phyloP scores from a whole-genome alignment of 2,113 vertebrate genomes.

The Okapia johnstoni region DNA sequence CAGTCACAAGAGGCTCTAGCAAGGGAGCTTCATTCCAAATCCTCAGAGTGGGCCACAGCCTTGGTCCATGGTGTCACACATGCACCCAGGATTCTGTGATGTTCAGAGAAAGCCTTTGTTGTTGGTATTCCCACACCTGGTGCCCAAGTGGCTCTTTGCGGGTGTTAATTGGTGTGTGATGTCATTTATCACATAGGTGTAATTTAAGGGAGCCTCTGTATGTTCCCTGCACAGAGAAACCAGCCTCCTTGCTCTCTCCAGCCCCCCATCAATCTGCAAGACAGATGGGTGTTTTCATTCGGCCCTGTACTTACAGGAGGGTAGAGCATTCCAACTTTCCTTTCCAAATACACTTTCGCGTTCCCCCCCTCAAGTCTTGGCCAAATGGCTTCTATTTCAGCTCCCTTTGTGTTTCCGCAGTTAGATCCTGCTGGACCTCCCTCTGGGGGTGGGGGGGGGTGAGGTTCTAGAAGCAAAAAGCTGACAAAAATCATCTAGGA shows the following conservation, averaged over 20 bases:
- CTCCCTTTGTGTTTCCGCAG: neutral
- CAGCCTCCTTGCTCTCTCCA: neutral
- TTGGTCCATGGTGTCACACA: accelerated
- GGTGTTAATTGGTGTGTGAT: neutral
- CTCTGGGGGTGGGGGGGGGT: neutral
- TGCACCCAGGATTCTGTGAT: accelerated
- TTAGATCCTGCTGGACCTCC: neutral
- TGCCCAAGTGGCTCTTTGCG: neutral
- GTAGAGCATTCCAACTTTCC: neutral
- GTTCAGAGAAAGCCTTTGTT: neutral
- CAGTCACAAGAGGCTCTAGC: neutral
- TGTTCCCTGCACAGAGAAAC: neutral
- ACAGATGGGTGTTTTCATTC: slow-evolving; percentile 17
- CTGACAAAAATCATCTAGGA: neutral
- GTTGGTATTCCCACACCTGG: neutral
- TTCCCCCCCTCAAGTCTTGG: neutral
- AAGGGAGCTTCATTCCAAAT: neutral
- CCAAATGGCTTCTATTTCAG: neutral
- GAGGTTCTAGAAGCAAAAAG: neutral
- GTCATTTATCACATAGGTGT: neutral
- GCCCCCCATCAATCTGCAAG: neutral
- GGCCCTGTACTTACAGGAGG: neutral
- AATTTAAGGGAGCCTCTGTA: neutral
- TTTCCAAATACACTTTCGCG: neutral
- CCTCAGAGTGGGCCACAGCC: neutral